Evolutionary conservation across 30 jellyfish, hydroid and myxozoan genomes (phyloP).

Genomic region (Chironex yamaguchii): DNA sequence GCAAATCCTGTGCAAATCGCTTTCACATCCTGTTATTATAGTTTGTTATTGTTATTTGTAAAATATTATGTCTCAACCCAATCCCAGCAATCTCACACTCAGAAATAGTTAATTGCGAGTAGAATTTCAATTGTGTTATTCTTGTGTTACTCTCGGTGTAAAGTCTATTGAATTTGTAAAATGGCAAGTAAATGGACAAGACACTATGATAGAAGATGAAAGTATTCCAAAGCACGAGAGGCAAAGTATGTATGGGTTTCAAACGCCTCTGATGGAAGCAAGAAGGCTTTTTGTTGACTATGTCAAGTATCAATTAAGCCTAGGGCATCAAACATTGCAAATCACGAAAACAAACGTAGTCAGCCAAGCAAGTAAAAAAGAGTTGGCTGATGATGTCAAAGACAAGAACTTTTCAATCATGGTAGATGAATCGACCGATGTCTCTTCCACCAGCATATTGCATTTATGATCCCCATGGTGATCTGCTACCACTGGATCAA

Average conservation of each 20-base stretch:
- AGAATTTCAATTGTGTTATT: background rate
- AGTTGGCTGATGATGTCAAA: conserved; percentile 25
- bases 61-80: background rate
- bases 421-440: conserved; percentile 36
- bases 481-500: conserved; percentile 25
- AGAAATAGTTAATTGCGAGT: background rate
- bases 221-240: conserved; percentile 4
- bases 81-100: background rate
- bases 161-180: background rate
- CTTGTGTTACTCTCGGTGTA: background rate
- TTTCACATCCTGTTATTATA: background rate
- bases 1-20: no score
- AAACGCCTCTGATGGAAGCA: conserved; percentile 25
- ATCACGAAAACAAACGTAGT: conserved; percentile 58
- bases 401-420: conserved; percentile 31
- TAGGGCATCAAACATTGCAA: conserved; percentile 3
- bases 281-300: conserved; percentile 30
- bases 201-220: background rate
- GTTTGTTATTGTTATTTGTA: background rate
- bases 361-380: conserved; percentile 34
- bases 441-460: conserved; percentile 48
- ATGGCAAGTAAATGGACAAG: conserved; percentile 4
- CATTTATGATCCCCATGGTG: conserved; percentile 34
- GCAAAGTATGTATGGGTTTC: conserved; percentile 28
- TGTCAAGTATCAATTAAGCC: conserved; percentile 42